These are phyloP conservation scores for Thysanoteuthis rhombus DNA, from an alignment of 2,888 invertebrate species.

Conservation along the genomic window DNA sequence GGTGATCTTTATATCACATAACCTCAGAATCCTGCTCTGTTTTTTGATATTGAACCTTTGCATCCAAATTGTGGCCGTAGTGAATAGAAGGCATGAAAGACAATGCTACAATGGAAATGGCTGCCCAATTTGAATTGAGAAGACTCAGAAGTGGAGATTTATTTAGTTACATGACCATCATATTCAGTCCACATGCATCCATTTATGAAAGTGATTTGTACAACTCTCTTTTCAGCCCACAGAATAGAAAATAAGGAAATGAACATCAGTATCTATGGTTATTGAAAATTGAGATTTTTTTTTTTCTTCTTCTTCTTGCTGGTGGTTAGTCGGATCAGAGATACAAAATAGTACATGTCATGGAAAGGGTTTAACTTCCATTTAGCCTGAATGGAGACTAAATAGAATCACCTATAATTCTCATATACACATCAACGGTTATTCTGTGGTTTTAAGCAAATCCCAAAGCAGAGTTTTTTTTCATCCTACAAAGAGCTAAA, in stretches of 20 bases:
- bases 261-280: neutral
- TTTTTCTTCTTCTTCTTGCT: neutral
- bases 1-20: too few species aligned
- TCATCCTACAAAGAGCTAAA: neutral
- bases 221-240: neutral
- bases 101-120: neutral
- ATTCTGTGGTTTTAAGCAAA: neutral
- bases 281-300: constrained; percentile 12
- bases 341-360: neutral
- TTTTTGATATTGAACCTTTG: too few species aligned
- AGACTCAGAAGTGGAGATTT: neutral
- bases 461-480: neutral
- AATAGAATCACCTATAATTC: neutral
- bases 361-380: neutral
- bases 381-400: neutral
- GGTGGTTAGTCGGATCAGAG: neutral
- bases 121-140: neutral
- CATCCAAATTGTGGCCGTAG: too few species aligned
- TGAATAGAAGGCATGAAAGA: neutral
- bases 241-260: neutral
- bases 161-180: neutral
- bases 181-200: neutral
- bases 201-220: neutral
- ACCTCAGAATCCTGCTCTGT: too few species aligned
- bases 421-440: neutral